Base-by-base conservation (phyloP, 2,888 invertebrate genomes). In the Criorhina ranunculi region DNA sequence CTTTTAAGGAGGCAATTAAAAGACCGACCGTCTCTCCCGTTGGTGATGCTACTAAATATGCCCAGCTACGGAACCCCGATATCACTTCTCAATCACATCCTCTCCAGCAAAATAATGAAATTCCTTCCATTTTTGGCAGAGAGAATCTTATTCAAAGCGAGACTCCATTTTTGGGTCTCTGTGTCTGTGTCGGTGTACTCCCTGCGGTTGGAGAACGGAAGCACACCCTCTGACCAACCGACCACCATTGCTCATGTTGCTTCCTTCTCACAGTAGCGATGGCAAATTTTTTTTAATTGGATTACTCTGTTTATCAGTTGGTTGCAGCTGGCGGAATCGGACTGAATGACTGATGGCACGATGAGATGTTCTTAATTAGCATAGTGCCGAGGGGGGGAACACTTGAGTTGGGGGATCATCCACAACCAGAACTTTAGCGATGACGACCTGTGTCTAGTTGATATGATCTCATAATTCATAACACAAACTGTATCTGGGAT, bases 1-100 rank as follows among this genome's bases (percentile, higher is more conserved):
- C 85, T 66, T 85, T 75, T 85, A 80, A 85, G 85, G 80, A 85
- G 79, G 80, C 85, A 85, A 80, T 85, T 85, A 85, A 85, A 83
- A 79, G 69, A 64, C 55, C 42, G 24, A 12, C 33, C 24, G 15
- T 29, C 12, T 7, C 37, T 46, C 55, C 19, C 37, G 5, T 12
- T 51, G 44, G 17, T n/a, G 31, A 66, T 59, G 66, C 19, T 62
- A 11, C 66, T 51, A 51, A 70, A 59, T 70, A 59, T 17, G 24
- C 35, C 59, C 70, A 46, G 53, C 59, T 66, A 57, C 24, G 57
- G 44, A 29, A 33, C 31, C n/a, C n/a, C 59, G 59, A 72, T 72
- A 72, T 72, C 76, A 19, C 57, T 67, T 33, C 59, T 49, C 67
- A 76, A 59, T 59, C 59, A 67, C 51, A 57, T 51, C 60, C 37